A percentile compares a stretch with the other conserved stretches of the same genome.
Conservation (phyloP, 2,113 vertebrate species). For the Callithrix jacchus region DNA sequence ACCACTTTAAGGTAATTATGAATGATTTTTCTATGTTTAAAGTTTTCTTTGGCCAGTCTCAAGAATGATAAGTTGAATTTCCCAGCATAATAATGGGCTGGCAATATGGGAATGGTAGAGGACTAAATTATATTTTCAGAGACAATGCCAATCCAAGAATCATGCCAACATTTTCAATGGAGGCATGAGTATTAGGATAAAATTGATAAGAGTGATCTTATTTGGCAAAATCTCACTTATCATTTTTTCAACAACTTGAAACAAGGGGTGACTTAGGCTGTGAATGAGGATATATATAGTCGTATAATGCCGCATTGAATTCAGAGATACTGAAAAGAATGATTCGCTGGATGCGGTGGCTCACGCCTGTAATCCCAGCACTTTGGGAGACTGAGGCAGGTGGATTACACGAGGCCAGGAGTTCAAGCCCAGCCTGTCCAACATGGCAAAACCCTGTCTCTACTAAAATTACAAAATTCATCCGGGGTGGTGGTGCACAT, state of each 20-base stretch:
- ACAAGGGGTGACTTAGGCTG: not conserved
- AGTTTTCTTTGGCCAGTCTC: not conserved
- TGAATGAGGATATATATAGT: not conserved
- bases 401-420: too few relatives aligned
- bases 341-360: not conserved
- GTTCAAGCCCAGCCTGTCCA: too few relatives aligned
- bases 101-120: not conserved
- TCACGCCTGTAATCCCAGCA: too few relatives aligned
- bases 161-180: not conserved
- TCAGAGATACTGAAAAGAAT: not conserved
- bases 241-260: not conserved
- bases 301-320: not conserved
- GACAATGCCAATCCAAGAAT: not conserved
- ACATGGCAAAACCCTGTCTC: too few relatives aligned
- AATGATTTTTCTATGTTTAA: not conserved
- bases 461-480: too few relatives aligned
- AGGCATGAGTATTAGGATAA: not conserved
- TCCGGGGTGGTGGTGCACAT: too few relatives aligned
- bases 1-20: not conserved
- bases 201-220: not conserved
- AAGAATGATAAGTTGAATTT: constrained; percentile 37
- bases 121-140: constrained; percentile 11
- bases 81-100: not conserved
- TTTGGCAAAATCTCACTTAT: constrained; percentile 39
- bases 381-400: too few relatives aligned